phyloP scores from a whole-genome alignment of 2,888 invertebrate species.

The Amblyjoppa proteus region DNA sequence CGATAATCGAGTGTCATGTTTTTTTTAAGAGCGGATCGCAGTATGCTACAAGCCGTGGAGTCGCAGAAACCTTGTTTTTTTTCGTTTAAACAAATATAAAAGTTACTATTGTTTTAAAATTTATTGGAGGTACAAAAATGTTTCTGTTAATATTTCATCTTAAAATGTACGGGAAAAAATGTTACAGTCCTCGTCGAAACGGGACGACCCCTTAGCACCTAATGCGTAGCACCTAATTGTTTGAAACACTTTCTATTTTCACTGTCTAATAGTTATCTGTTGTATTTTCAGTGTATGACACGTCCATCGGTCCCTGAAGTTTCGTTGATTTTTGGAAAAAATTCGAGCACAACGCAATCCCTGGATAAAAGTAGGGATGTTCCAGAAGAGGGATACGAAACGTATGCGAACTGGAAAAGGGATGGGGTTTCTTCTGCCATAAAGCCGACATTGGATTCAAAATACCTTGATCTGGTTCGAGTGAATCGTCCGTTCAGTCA shows the following conservation, averaged over 20 bases:
- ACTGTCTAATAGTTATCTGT: neutral
- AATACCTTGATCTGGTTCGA: conserved; percentile 14
- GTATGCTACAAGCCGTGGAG: too few species aligned
- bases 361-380: conserved; percentile 9
- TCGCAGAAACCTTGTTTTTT: too few species aligned
- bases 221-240: too few species aligned
- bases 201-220: too few species aligned
- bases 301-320: conserved; percentile 80
- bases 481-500: conserved; percentile 11
- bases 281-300: conserved; percentile 73
- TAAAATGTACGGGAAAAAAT: too few species aligned
- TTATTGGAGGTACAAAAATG: too few species aligned
- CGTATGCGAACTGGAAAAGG: conserved; percentile 79
- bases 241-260: neutral
- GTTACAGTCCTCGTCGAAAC: too few species aligned
- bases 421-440: conserved; percentile 70
- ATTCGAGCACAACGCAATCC: conserved; percentile 26
- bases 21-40: too few species aligned
- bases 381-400: conserved; percentile 64
- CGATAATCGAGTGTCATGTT: too few species aligned
- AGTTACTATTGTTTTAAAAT: too few species aligned
- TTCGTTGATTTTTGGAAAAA: conserved; percentile 80
- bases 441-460: conserved; percentile 36
- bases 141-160: too few species aligned
- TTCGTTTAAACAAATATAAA: too few species aligned